Evolutionary conservation across 2,888 invertebrate species (phyloP), one percentile per base, ranked within the genome.

Genomic region (Panzeria rudis): DNA sequence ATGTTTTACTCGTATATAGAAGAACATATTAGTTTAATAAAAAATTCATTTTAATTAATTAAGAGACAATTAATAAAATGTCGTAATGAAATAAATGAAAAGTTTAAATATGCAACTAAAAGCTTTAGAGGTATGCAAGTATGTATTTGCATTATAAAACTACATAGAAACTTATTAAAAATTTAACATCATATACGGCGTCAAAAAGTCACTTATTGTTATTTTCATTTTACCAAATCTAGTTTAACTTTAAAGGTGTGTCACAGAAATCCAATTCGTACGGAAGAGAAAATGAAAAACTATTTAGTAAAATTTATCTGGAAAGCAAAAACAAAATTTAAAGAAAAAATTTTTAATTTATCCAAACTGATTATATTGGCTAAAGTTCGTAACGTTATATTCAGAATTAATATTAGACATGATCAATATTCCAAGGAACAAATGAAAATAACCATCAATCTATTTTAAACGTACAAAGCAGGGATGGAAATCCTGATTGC

Each of bases 1-100:
- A 47, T 29, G 9, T 62, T 62, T 62, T 20, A n/a, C n/a, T n/a
- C n/a, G n/a, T n/a, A 62, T 62, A 61, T 38, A 32, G 6, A n/a
- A n/a, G 32, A 32, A 54, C 29, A 15, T 29, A 11, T 59, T 32
- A 11, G 7, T 17, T 35, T 9, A 56, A 17, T 8, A 32, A 59
- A 15, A 35, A 35, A 6, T 32, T 15, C 17, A 13, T 59, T 35
- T 59, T 35, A 59, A 59, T 59, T 35, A 59, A 32, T 35, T 9
- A 11, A 35, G 32, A 59, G 35, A 15, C 29, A 25, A 29, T 56
- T 35, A 59, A 59, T 59, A 20, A 17, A 13, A 52, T 3, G 20
- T 20, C 17, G 20, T 20, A 20, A 11, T 52, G 11, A 52, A 20
- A 52, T 1, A 20, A 52, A 52, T 23, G 20, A 1, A 44, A 20